Base-by-base conservation (phyloP, 2,888 invertebrate species). In the Oscheius sp. region DNA sequence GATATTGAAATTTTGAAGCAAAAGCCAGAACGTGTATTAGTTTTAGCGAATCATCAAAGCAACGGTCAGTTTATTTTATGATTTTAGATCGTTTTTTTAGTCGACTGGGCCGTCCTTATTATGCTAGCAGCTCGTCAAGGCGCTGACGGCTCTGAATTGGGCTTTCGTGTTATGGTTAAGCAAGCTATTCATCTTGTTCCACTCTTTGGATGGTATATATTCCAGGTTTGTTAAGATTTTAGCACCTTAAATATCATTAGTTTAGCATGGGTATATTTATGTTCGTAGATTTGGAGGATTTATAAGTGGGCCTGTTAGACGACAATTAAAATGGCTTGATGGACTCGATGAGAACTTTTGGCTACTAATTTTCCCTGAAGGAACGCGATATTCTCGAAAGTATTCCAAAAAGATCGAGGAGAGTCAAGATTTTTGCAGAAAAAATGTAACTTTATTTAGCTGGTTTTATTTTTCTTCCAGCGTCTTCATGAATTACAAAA, bases 131-230 rank as follows among this genome's bases (percentile, higher is more conserved):
- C 80, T 15, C 72, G 83, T 10, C 82, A 84, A 48, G 75, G 75
- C 8, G 63, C 58, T 0, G 53, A 71, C 15, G 81, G 81, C 42
- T 71, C 71, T 48, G 81, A 84, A 58, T 61, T 69, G 42, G 78
- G 81, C 5, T 76, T 82, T 50, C 73, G 84, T 8, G 81, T 83
- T 42, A 76, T 84, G 74, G 79, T 84, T 29, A 84, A 84, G 65
- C 65, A 79, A 63, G 78, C 78, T 20, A 84, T 84, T 29, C 82
- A 81, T 65, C 73, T 79, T 42, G 81, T 83, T 4, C 84, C 84
- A 1, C 70, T 84, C 15, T 84, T 82, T 72, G 84, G 84, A 8
- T 84, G 84, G 84, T 84, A 84, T 70, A 81, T 82, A 17, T 79
- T 82, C 65, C 84, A 84, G 73, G 82, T 80, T 45, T 27, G 39